Evolutionary conservation across 2,888 invertebrate species (phyloP).

Genomic region (Melangyna quadrimaculata): DNA sequence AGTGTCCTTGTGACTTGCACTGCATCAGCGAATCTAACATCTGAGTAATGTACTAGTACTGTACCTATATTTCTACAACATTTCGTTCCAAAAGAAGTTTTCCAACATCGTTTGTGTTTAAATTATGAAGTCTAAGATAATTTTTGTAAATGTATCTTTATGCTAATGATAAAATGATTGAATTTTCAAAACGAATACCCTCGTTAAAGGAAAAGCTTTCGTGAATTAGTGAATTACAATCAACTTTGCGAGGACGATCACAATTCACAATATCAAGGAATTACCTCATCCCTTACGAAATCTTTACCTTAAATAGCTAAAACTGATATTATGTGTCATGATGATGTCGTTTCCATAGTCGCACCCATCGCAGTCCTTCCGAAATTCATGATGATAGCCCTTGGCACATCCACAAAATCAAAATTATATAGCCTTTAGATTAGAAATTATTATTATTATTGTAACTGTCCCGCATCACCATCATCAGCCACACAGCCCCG

Average conservation of each 20-base stretch:
- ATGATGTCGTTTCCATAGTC: background rate
- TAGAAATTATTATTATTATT: constrained; percentile 55
- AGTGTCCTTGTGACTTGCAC: background rate
- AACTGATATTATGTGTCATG: background rate
- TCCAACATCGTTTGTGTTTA: background rate
- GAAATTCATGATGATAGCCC: constrained; percentile 19
- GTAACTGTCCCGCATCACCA: constrained; percentile 43
- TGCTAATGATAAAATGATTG: background rate
- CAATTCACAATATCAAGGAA: constrained; percentile 20
- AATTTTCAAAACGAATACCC: too few relatives aligned
- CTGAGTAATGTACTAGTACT: background rate
- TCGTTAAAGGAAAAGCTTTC: background rate
- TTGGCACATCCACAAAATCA: constrained; percentile 45
- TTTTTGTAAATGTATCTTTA: background rate
- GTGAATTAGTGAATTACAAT: constrained; percentile 10
- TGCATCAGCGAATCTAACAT: background rate
- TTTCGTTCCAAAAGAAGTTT: background rate
- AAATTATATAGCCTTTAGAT: constrained; percentile 58
- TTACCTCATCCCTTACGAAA: constrained; percentile 2
- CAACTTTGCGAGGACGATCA: background rate
- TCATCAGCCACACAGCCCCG: constrained; percentile 11
- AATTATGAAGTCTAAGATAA: background rate
- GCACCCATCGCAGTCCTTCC: constrained; percentile 41
- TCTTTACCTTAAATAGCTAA: background rate
- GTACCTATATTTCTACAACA: background rate